These are phyloP conservation scores for Magallana ariakensis DNA, from an alignment of 1,140 invertebrate genomes.

Conservation along the genomic window DNA sequence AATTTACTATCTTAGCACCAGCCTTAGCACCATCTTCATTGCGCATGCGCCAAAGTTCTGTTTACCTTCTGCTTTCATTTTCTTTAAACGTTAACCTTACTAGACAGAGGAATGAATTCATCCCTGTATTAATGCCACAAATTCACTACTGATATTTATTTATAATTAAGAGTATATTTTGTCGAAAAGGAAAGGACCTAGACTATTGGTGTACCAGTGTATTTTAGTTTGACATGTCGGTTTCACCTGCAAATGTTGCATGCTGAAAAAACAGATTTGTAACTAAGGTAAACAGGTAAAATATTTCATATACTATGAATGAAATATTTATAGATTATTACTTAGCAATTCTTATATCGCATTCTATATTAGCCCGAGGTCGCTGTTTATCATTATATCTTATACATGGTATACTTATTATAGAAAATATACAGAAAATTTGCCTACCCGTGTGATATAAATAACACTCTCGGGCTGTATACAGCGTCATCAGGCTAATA, in stretches of 20 bases:
- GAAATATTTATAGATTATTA: neutral
- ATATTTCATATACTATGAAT: neutral
- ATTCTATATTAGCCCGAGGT: neutral
- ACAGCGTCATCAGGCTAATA: too few relatives aligned
- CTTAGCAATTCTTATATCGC: neutral
- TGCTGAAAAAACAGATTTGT: neutral
- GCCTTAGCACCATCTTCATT: slow-evolving; percentile 7
- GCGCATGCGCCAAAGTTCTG: neutral
- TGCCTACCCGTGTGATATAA: too few relatives aligned
- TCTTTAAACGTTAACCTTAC: neutral
- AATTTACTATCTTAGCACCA: neutral
- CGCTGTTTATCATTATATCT: neutral
- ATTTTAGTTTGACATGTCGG: neutral
- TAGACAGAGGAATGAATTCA: neutral
- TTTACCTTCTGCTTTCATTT: slow-evolving; percentile 8
- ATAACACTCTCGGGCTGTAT: too few relatives aligned
- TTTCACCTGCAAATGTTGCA: neutral
- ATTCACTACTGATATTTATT: neutral
- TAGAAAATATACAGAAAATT: neutral
- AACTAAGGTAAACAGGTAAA: neutral
- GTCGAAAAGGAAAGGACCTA: neutral
- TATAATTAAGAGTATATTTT: neutral
- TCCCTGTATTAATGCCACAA: neutral
- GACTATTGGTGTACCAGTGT: neutral
- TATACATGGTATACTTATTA: neutral